phyloP scores from a whole-genome alignment of 1,140 invertebrate species.

The Nasonia giraulti region DNA sequence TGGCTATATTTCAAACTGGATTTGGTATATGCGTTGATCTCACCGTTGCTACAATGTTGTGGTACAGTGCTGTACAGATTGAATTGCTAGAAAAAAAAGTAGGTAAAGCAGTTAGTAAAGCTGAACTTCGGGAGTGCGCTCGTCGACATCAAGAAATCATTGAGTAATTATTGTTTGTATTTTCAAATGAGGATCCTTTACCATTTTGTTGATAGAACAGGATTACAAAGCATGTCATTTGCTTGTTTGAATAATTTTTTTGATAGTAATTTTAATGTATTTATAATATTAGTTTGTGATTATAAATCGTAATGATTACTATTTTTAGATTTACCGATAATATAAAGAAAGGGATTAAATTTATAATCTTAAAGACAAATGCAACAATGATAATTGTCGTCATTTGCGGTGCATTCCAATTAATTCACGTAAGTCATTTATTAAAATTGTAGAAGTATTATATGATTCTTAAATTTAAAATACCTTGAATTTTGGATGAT shows the following conservation, averaged over 20 bases:
- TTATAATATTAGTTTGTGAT: too few relatives aligned
- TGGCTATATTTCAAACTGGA: conserved; percentile 56
- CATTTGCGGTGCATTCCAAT: conserved; percentile 59
- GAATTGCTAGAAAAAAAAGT: conserved; percentile 58
- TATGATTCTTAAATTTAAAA: too few relatives aligned
- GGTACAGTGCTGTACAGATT: conserved; percentile 57
- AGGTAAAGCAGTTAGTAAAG: conserved; percentile 2
- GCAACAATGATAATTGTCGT: conserved; percentile 56
- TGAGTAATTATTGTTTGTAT: conserved; percentile 50
- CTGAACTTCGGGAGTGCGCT: conserved; percentile 49
- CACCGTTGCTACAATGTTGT: conserved; percentile 58
- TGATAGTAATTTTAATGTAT: too few relatives aligned
- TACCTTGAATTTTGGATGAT: too few relatives aligned
- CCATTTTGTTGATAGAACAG: too few relatives aligned
- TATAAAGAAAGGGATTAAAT: conserved; percentile 43
- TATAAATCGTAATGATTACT: neutral
- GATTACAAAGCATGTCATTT: too few relatives aligned
- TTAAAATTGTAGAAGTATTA: neutral
- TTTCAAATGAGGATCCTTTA: neutral
- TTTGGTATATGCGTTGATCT: conserved; percentile 58
- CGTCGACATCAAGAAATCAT: conserved; percentile 55
- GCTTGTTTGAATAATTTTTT: too few relatives aligned
- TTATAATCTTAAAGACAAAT: conserved; percentile 59
- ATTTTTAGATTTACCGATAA: conserved; percentile 58
- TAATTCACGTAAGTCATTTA: conserved; percentile 58